Conservation (phyloP, 2,113 vertebrate genomes). For the Tragelaphus strepsiceros region DNA sequence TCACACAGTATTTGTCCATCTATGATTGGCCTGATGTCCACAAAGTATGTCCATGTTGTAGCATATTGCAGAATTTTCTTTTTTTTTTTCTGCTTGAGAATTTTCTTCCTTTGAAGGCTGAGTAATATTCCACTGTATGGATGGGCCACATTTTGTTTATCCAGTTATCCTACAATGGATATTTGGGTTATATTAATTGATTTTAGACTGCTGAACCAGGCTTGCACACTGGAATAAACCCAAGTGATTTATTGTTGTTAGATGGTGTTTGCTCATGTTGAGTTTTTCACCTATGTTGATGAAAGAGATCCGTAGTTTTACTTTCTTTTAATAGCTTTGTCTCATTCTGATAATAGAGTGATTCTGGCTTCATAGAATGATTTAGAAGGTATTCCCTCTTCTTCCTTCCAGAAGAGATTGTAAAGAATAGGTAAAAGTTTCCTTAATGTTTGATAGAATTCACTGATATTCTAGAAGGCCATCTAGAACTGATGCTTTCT, state of each 20-base stretch:
- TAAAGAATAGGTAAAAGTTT: neutral
- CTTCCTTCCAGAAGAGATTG: neutral
- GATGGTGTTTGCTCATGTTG: neutral
- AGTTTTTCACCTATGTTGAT: neutral
- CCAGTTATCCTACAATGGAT: accelerated
- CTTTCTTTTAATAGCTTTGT: neutral
- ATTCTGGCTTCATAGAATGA: too few relatives aligned
- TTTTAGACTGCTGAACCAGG: neutral
- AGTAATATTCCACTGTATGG: neutral
- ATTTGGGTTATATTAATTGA: neutral
- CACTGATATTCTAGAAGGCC: neutral
- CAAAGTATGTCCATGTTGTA: accelerated
- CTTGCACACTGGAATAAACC: neutral
- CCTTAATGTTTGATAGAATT: neutral
- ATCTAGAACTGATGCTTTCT: neutral
- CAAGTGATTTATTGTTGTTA: neutral
- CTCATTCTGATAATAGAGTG: neutral
- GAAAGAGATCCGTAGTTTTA: neutral
- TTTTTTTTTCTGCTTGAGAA: too few relatives aligned
- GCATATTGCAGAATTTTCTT: neutral
- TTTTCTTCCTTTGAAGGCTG: neutral
- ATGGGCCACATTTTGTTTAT: neutral
- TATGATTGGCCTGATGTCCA: neutral
- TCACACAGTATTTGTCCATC: neutral
- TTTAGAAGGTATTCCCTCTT: neutral